Percentiles rank a stretch among this genome's conserved stretches.
These are phyloP conservation scores for Drosophila kambysellisi DNA, from an alignment of 2,888 invertebrate species.

Conservation along the genomic window DNA sequence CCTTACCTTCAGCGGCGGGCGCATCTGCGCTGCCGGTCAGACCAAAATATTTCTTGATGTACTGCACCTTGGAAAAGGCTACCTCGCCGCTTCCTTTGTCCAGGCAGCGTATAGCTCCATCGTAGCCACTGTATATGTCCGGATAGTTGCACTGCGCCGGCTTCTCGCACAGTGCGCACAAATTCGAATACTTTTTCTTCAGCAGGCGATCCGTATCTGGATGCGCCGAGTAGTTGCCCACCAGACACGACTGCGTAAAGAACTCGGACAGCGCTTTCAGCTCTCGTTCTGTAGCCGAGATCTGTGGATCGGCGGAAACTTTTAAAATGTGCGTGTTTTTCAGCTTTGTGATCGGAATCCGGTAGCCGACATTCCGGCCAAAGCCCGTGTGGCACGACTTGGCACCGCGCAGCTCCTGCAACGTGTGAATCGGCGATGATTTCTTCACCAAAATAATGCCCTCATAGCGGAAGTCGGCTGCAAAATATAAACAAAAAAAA, in stretches of 20 bases:
- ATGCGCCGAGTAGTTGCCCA: slow-evolving; percentile 93
- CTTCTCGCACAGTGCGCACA: slow-evolving; percentile 92
- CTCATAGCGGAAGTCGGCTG: slow-evolving; percentile 92
- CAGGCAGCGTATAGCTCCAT: slow-evolving; percentile 93
- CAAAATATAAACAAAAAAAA: not conserved
- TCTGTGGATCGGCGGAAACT: slow-evolving; percentile 82
- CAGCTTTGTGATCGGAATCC: slow-evolving; percentile 92
- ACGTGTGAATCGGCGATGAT: slow-evolving; percentile 88
- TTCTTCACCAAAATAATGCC: slow-evolving; percentile 93
- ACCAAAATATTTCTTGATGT: slow-evolving; percentile 92
- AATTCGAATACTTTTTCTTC: slow-evolving; percentile 91
- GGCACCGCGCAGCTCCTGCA: slow-evolving; percentile 90
- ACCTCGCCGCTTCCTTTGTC: slow-evolving; percentile 93
- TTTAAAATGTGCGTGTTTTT: slow-evolving; percentile 88
- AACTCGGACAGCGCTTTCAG: slow-evolving; percentile 92
- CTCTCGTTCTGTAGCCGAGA: slow-evolving; percentile 89
- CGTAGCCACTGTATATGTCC: slow-evolving; percentile 94
- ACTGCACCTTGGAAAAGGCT: slow-evolving; percentile 94
- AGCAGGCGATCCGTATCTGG: slow-evolving; percentile 89
- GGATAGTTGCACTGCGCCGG: slow-evolving; percentile 92
- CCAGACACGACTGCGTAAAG: slow-evolving; percentile 93
- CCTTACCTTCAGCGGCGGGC: slow-evolving; percentile 86
- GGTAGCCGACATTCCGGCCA: slow-evolving; percentile 95
- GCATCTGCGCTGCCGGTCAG: slow-evolving; percentile 87
- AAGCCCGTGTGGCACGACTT: slow-evolving; percentile 95